Evolutionary conservation across 1,140 invertebrate genomes (phyloP), one percentile per base, ranked within the genome.

Genomic region (Plectrocnemia conspersa): DNA sequence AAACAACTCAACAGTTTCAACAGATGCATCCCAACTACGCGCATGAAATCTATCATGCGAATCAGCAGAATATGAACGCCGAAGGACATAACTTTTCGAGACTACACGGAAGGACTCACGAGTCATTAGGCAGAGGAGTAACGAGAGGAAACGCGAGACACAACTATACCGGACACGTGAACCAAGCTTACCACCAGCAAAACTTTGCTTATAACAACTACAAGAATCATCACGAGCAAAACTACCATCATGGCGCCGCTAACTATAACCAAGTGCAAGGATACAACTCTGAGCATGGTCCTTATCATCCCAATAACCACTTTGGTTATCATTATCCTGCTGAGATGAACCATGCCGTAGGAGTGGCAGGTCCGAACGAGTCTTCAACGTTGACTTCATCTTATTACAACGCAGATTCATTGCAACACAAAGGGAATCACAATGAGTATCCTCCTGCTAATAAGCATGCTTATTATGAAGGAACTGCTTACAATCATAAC

Each of bases 1-100:
- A 60, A 48, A 25, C 61, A 15, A 48, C 57, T 16, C 52, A 54
- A 25, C 59, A 61, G 40, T 56, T 58, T 13, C 61, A 65, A 22
- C 66, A 68, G 22, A 61, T 67, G 45, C 67, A 69, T 54, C 59
- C 58, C 27, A 58, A 61, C 54, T 58, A 63, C 35, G 68, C 74
- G 3, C 72, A 74, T 44, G 77, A 79, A 61, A 75, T 80, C 67
- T 80, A 79, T 63, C 78, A 69, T 49, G 61, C 63, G 3, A 66
- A 66, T 11, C 68, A 69, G 56, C 61, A 63, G 10, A 48, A 48
- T 13, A 59, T 61, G 19, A 55, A 64, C 2, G 65, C 63, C 35
- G 65, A 68, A 9, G 42, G 49, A 18, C 64, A 77, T 58, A 68
- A 72, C 33, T 79, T 78, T 56, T 67, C 70, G 7, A 63, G 68